These are phyloP conservation scores for Pardalotus punctatus DNA, from an alignment of 2,113 vertebrate species.

Conservation along the genomic window DNA sequence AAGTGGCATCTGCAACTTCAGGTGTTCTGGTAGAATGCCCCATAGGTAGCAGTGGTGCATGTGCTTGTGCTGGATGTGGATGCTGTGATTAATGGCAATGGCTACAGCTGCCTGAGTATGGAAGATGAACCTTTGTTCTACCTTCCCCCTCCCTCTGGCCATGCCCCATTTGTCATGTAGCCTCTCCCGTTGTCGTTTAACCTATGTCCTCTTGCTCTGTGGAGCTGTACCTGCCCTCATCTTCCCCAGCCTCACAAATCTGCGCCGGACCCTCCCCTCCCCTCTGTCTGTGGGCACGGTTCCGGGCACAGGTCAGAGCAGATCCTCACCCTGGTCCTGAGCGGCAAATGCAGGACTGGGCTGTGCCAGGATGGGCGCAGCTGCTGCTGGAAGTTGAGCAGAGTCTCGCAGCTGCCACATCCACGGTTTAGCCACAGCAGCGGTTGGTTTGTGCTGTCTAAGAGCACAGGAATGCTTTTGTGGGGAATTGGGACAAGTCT, in stretches of 20 bases:
- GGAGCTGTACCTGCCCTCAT: background rate
- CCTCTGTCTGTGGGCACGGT: background rate
- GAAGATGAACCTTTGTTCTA: conserved; percentile 44
- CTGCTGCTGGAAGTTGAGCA: background rate
- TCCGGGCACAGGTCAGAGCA: background rate
- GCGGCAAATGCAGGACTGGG: background rate
- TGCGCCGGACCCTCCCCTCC: background rate
- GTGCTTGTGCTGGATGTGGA: background rate
- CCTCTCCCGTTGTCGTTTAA: conserved; percentile 1
- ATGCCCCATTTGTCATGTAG: conserved; percentile 8
- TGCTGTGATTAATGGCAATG: conserved; percentile 20
- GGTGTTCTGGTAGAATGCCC: background rate
- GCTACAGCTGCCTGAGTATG: background rate
- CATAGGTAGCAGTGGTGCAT: background rate
- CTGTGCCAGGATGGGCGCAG: background rate
- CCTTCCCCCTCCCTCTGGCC: background rate
- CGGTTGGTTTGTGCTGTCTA: fast-evolving
- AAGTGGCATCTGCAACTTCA: background rate
- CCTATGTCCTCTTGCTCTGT: background rate
- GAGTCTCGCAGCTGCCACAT: background rate
- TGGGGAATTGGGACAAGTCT: background rate
- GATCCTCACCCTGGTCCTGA: background rate
- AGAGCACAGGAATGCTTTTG: background rate
- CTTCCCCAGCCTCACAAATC: background rate
- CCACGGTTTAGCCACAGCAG: background rate